These are phyloP conservation scores for Eidolon dupreanum DNA, from an alignment of 2,797 vertebrate species.

Conservation along the genomic window DNA sequence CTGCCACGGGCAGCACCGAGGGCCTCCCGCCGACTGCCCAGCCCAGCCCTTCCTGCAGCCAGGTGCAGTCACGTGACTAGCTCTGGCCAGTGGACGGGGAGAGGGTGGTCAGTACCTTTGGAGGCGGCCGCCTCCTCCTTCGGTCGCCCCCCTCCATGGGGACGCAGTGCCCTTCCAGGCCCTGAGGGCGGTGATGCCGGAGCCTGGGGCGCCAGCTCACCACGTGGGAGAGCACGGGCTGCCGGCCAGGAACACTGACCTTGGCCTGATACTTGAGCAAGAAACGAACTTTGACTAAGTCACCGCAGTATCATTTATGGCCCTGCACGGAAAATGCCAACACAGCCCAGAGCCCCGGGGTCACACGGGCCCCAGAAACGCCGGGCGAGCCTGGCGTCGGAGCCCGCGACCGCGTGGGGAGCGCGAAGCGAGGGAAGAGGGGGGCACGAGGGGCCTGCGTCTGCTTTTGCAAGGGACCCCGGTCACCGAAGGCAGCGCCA, in stretches of 20 bases:
- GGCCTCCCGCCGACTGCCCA: not conserved
- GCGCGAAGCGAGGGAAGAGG: not conserved
- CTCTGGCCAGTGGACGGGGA: not conserved
- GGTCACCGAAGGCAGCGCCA: not conserved
- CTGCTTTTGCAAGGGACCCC: not conserved
- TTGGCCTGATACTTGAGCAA: not conserved
- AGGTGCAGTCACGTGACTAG: accelerated
- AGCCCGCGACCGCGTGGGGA: accelerated
- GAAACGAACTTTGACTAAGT: not conserved
- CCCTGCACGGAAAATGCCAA: too few species aligned
- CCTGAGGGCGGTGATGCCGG: not conserved
- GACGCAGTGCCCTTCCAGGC: not conserved
- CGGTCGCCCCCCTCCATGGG: accelerated
- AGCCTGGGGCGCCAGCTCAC: not conserved
- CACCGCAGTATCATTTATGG: not conserved
- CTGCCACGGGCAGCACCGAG: accelerated
- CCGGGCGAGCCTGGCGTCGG: accelerated
- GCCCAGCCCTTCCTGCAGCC: not conserved
- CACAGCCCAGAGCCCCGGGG: accelerated
- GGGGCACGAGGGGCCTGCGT: accelerated
- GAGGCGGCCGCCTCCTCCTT: not conserved
- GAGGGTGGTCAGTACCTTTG: accelerated
- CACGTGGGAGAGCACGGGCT: accelerated
- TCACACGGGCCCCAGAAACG: too few species aligned
- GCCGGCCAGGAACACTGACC: not conserved